Evolutionary conservation across 1,140 invertebrate species (phyloP).

Genomic region (Ceratosolen fusciceps): DNA sequence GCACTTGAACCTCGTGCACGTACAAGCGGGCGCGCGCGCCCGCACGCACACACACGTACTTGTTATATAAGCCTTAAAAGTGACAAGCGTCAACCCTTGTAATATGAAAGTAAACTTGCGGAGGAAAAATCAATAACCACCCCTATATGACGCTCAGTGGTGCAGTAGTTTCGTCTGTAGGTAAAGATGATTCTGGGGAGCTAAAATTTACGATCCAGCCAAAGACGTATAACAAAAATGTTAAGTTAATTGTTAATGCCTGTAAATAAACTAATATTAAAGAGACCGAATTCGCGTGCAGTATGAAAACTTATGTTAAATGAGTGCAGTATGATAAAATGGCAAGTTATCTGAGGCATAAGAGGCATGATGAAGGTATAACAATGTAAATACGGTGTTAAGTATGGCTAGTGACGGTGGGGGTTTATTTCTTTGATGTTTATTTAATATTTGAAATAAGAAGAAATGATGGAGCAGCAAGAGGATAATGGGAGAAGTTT

Average conservation of each 20-base stretch:
- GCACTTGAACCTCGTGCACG: background rate
- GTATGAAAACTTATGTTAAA: constrained; percentile 12
- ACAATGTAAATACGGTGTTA: constrained; percentile 44
- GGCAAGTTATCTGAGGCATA: background rate
- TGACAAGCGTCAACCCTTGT: background rate
- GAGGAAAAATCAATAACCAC: constrained; percentile 54
- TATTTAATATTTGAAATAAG: constrained; percentile 36
- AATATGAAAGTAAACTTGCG: constrained; percentile 8
- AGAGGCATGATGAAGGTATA: constrained; percentile 21
- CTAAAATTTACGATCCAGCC: background rate
- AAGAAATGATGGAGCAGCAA: constrained; percentile 67
- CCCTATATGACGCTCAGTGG: constrained; percentile 44
- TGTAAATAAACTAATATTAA: background rate
- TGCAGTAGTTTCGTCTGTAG: constrained; percentile 34
- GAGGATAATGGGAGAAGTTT: constrained; percentile 59
- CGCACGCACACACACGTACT: too few relatives aligned
- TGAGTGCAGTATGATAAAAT: background rate
- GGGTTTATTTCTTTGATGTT: constrained; percentile 35
- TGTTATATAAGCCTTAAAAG: too few relatives aligned
- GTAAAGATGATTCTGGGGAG: constrained; percentile 42
- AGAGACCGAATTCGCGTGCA: background rate
- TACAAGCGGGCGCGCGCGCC: too few relatives aligned
- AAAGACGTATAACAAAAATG: constrained; percentile 26
- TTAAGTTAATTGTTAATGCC: constrained; percentile 21
- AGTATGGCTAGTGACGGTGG: constrained; percentile 35